Evolutionary conservation across 2,113 vertebrate genomes (phyloP).

Genomic region (Felis chaus): DNA sequence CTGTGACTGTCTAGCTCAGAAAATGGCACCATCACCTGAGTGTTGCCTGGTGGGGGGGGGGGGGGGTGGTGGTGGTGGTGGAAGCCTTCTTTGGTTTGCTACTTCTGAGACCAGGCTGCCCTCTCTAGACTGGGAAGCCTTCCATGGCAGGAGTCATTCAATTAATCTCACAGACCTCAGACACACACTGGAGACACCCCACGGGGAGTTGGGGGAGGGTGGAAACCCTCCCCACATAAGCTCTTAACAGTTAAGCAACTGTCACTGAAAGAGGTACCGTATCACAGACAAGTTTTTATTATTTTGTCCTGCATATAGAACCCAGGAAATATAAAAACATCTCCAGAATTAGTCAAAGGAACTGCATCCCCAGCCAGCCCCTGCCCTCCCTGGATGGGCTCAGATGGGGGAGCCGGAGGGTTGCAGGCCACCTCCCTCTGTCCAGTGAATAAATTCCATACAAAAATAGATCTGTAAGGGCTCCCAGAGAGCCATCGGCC

Average conservation of each 20-base stretch:
- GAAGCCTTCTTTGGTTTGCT: not conserved
- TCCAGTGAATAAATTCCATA: slow-evolving; percentile 61
- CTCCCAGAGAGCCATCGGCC: not conserved
- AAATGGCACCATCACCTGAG: fast-evolving
- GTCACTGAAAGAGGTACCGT: not conserved
- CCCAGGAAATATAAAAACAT: slow-evolving; percentile 71
- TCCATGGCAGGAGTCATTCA: not conserved
- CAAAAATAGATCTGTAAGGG: slow-evolving; percentile 77
- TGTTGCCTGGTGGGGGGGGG: not conserved
- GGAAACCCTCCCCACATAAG: not conserved
- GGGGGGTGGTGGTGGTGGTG: fast-evolving
- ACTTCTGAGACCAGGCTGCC: not conserved
- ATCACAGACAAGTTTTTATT: slow-evolving; percentile 75
- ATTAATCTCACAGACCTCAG: not conserved
- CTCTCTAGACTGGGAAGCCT: not conserved
- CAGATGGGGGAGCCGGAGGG: not conserved
- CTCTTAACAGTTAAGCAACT: not conserved
- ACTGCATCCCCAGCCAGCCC: not conserved
- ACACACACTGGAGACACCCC: not conserved
- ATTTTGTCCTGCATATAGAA: slow-evolving; percentile 62
- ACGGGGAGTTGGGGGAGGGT: fast-evolving
- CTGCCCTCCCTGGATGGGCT: slow-evolving; percentile 44
- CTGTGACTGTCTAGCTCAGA: not conserved
- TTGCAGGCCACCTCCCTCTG: not conserved
- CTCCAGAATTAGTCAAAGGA: slow-evolving; percentile 50